Base-by-base conservation (phyloP, 2,888 invertebrate genomes). In the Melitaea athalia region DNA sequence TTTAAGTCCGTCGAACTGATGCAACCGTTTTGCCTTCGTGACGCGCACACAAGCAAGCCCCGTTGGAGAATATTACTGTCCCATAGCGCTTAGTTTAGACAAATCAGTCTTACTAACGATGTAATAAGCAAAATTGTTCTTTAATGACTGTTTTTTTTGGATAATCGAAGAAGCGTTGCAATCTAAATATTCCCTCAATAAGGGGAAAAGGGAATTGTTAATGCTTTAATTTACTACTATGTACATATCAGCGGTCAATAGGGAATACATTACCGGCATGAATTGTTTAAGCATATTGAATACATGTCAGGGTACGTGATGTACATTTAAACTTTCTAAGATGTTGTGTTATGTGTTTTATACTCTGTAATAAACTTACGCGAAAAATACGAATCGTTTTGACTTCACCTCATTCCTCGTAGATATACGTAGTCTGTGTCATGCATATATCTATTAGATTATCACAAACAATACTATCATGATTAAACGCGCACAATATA, bases 1-100 rank as follows among this genome's bases (percentile, higher is more conserved):
- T 69, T 62, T 67, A 67, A 55, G 59, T 65, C 45, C 45, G 65
- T 63, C 63, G 62, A 59, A 64, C 62, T 64, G 69, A 71, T 71
- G 64, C 52, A 64, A 64, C 64, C 71, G 64, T 64, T 50, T 59
- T 50, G 63, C 53, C 62, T 69, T 69, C 38, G 59, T 59, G 47
- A 55, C 62, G 59, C 10, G 50, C 43, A 53, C 45, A 71, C 47
- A 62, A 69, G 67, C 42, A 49, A 57, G 15, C 55, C 31, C 24
- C 60, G 8, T 17, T 59, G 47, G 49, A 61, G 60, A 42, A 8
- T 24, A 43, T 63, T 61, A 43, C 50, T 60, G 33, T 61, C 31
- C 49, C 8, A 38, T 42, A 15, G 57, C 10, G 42, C 38, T 57
- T 57, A 57, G 38, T 57, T 14, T 42, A 57, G 11, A 57, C 11